These are phyloP conservation scores for Cheilinus undulatus DNA, from an alignment of 2,113 vertebrate species.

Conservation along the genomic window DNA sequence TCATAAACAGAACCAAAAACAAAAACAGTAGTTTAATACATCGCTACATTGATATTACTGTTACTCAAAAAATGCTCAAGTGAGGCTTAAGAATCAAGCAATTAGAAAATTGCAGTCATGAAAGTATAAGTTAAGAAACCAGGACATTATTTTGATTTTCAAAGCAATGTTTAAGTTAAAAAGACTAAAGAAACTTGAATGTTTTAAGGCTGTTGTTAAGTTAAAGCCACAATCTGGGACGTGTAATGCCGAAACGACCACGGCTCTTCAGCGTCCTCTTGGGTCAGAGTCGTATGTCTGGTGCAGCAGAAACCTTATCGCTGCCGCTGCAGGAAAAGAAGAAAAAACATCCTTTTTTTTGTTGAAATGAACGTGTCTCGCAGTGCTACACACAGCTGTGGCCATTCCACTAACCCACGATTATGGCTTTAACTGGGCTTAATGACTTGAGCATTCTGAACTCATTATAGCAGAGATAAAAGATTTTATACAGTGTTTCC, in stretches of 20 bases:
- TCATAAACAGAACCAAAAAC: slow-evolving; percentile 56
- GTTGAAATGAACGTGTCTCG: slow-evolving; percentile 15
- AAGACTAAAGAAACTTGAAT: slow-evolving; percentile 61
- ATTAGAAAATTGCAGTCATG: slow-evolving; percentile 74
- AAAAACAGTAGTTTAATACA: slow-evolving; percentile 70
- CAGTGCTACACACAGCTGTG: slow-evolving; percentile 46
- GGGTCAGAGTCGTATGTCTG: slow-evolving; percentile 31
- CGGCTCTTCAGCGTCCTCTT: slow-evolving; percentile 36
- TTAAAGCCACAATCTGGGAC: slow-evolving; percentile 77
- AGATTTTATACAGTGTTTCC: slow-evolving; percentile 68
- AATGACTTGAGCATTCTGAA: slow-evolving; percentile 74
- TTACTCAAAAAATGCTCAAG: slow-evolving; percentile 78
- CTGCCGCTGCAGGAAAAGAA: not conserved
- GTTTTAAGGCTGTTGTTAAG: slow-evolving; percentile 80
- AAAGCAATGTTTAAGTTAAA: slow-evolving; percentile 64
- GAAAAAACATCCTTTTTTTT: not conserved
- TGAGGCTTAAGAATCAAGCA: slow-evolving; percentile 75
- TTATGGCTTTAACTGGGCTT: slow-evolving; percentile 72
- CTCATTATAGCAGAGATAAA: slow-evolving; percentile 63
- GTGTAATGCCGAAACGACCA: slow-evolving; percentile 45
- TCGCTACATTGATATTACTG: slow-evolving; percentile 77
- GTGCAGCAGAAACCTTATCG: slow-evolving; percentile 15
- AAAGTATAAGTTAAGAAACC: slow-evolving; percentile 64
- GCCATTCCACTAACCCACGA: slow-evolving; percentile 57
- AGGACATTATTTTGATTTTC: slow-evolving; percentile 32